Base-by-base conservation (phyloP, 2,797 vertebrate genomes). In the Neopelma chrysocephalum region DNA sequence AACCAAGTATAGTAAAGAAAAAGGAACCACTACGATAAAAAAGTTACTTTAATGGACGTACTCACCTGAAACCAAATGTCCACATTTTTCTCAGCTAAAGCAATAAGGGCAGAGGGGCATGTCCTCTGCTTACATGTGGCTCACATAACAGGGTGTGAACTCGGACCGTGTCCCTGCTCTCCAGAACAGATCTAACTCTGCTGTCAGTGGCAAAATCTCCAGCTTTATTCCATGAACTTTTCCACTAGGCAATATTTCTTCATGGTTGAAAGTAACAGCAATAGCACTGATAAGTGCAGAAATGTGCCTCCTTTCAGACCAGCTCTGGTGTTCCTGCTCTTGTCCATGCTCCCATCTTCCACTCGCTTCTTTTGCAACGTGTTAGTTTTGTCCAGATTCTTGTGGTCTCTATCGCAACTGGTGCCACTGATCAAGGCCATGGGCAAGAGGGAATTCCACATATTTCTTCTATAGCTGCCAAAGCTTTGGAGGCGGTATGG, bases 311-410 rank as follows among this genome's bases (percentile, higher is more conserved):
- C 29, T 64, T 81, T 79, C 73, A 76, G 47, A 14, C 12, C 25
- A 4, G 1, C 34, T 38, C 65, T 72, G 76, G 6, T 11, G 1
- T 47, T 89, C 32, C 60, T 64, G 27, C 56, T 66, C 45, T 62
- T 47, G n/a, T 12, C 61, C 12, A 0, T 4, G 36, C 25, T 84
- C 23, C 50, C 31, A 9, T 61, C 61, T 95, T 51, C 64, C 13
- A 0, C 58, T 71, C 2, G 0, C 47, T 47, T 19, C 48, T 72
- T 79, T 31, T 34, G 48, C 0, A 0, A 56, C 0, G 0, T 9
- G 2, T 60, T 10, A 1, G 3, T 64, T 43, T 77, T n/a, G 38
- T 15, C 82, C 1, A 12, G 34, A 17, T 32, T n/a, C 32, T 68
- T 0, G 0, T 6, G 31, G 62, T 77, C 48, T 62, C 19, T 47